A percentile compares a stretch with the other conserved stretches of the same genome.
Evolutionary conservation across 2,797 vertebrate genomes (phyloP).

Genomic region (Sebastes ruberrimus): DNA sequence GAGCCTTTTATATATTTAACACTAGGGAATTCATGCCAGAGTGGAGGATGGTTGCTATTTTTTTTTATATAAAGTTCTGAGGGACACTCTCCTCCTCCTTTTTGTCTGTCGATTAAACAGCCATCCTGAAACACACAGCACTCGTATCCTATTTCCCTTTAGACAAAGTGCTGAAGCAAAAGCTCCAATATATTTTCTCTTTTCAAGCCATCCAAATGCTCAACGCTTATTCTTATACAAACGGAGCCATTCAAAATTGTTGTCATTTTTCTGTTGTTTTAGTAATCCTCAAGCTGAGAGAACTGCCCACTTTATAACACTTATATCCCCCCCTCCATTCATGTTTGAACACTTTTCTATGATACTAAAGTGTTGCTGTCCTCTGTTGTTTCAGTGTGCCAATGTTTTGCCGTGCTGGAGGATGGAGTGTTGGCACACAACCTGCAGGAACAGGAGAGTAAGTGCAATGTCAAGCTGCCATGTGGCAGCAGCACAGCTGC

Average conservation of each 20-base stretch:
- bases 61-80: constrained; percentile 1
- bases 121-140: background rate
- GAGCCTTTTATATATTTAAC: constrained; percentile 24
- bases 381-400: constrained; percentile 74
- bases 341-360: constrained; percentile 1
- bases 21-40: constrained; percentile 11
- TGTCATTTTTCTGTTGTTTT: background rate
- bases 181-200: background rate
- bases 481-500: background rate
- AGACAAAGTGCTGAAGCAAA: constrained; percentile 9
- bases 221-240: background rate
- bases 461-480: constrained; percentile 51
- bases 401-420: constrained; percentile 83
- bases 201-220: background rate
- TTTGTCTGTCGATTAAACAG: constrained; percentile 27
- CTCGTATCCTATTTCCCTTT: constrained; percentile 11
- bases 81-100: background rate
- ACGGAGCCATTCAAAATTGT: background rate
- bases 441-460: constrained; percentile 86
- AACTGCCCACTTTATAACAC: background rate
- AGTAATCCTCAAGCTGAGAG: background rate
- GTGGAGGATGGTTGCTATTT: background rate
- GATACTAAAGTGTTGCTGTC: constrained; percentile 23
- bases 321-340: background rate
- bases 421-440: constrained; percentile 80